Conservation (phyloP, 2,888 invertebrate species). For the Dorcus parallelipipedus region DNA sequence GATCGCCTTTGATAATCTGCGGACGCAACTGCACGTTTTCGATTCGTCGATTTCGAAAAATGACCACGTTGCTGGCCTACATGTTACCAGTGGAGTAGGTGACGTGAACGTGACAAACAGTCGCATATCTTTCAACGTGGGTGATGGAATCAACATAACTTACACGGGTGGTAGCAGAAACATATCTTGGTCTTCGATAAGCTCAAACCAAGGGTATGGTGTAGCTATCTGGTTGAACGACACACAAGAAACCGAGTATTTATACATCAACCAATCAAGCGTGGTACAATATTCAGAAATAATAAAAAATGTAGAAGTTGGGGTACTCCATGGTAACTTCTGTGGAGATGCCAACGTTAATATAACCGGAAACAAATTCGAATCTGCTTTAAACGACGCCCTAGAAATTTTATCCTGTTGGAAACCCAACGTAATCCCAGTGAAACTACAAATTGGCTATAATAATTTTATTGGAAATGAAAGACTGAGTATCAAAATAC, state of each 20-base stretch:
- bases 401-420: conserved; percentile 84
- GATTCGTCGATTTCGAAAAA: conserved; percentile 81
- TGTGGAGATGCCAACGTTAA: conserved; percentile 84
- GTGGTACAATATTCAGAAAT: conserved; percentile 84
- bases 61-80: conserved; percentile 86
- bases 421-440: conserved; percentile 54
- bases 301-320: conserved; percentile 81
- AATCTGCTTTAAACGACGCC: conserved; percentile 72
- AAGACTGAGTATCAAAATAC: conserved; percentile 71
- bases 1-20: conserved; percentile 86
- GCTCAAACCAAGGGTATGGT: conserved; percentile 86
- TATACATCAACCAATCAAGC: conserved; percentile 80
- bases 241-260: conserved; percentile 72
- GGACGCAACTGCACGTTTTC: conserved; percentile 85
- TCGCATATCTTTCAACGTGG: conserved; percentile 84
- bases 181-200: conserved; percentile 80
- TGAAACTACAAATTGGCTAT: conserved; percentile 77
- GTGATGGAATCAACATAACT: conserved; percentile 94
- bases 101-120: conserved; percentile 92
- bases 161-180: conserved; percentile 93
- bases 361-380: conserved; percentile 88
- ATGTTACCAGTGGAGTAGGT: conserved; percentile 86
- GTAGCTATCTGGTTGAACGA: conserved; percentile 88
- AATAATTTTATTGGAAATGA: conserved; percentile 77
- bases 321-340: conserved; percentile 89